Evolutionary conservation across 2,113 vertebrate genomes (phyloP).

Genomic region (Ciconia stormi): DNA sequence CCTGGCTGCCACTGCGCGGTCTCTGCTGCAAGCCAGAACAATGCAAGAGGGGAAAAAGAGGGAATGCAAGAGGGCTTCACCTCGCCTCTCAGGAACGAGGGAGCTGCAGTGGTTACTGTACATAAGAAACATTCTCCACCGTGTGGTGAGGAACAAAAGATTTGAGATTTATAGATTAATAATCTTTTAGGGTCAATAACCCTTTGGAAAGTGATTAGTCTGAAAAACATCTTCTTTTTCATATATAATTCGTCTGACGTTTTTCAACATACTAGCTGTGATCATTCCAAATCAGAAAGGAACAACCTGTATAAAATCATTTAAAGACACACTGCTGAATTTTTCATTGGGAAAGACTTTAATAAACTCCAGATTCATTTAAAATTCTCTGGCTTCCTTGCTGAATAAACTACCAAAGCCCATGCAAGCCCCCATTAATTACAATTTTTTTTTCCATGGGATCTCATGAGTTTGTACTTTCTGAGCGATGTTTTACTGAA

Average conservation of each 20-base stretch:
- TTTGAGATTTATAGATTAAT: background rate
- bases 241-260: background rate
- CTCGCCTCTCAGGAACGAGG: background rate
- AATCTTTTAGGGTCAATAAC: background rate
- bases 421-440: background rate
- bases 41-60: background rate
- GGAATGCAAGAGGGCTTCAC: background rate
- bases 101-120: background rate
- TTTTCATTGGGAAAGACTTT: constrained; percentile 3
- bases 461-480: background rate
- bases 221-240: background rate
- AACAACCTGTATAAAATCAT: background rate
- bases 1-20: background rate
- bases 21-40: background rate
- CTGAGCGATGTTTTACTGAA: background rate
- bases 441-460: background rate
- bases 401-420: background rate
- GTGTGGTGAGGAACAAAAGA: background rate
- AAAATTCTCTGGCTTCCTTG: constrained; percentile 3
- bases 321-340: background rate
- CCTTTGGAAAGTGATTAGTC: background rate
- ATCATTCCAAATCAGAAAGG: background rate
- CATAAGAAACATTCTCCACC: background rate
- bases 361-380: constrained; percentile 49
- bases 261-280: background rate